A percentile compares a stretch with the other conserved stretches of the same genome.
Conservation (phyloP, 1,140 invertebrate genomes). For the Drosophila repletoides region DNA sequence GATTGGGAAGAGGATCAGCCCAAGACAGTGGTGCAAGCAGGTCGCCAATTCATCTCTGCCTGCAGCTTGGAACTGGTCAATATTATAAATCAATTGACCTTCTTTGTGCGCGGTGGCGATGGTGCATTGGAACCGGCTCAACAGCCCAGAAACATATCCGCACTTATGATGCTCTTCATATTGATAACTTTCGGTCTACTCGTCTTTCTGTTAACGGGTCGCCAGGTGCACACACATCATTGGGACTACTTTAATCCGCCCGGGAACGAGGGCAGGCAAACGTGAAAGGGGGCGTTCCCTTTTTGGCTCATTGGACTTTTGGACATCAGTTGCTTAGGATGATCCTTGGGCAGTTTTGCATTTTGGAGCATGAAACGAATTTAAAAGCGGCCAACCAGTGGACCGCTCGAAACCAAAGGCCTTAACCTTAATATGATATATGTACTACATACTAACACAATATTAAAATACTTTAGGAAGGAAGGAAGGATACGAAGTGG, state of each 20-base stretch:
- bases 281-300: conserved; percentile 48
- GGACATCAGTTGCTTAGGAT: conserved; percentile 17
- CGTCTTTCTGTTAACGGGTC: conserved; percentile 83
- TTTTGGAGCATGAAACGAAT: conserved; percentile 76
- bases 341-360: conserved; percentile 65
- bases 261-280: conserved; percentile 81
- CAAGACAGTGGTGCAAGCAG: conserved; percentile 85
- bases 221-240: conserved; percentile 89
- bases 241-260: conserved; percentile 94
- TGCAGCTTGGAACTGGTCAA: conserved; percentile 86
- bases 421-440: conserved; percentile 71
- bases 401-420: conserved; percentile 73
- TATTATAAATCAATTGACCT: conserved; percentile 86
- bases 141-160: conserved; percentile 85
- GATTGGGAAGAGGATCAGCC: conserved; percentile 77
- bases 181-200: conserved; percentile 87
- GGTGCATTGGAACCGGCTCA: conserved; percentile 44
- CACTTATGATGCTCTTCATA: conserved; percentile 88
- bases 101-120: conserved; percentile 85
- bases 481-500: conserved; percentile 46
- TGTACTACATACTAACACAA: conserved; percentile 53
- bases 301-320: too few species aligned
- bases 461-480: conserved; percentile 52
- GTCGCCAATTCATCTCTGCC: conserved; percentile 86
- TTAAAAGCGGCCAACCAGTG: conserved; percentile 59